These are phyloP conservation scores for Peromyscus leucopus DNA, from an alignment of 2,113 vertebrate species.

Conservation along the genomic window DNA sequence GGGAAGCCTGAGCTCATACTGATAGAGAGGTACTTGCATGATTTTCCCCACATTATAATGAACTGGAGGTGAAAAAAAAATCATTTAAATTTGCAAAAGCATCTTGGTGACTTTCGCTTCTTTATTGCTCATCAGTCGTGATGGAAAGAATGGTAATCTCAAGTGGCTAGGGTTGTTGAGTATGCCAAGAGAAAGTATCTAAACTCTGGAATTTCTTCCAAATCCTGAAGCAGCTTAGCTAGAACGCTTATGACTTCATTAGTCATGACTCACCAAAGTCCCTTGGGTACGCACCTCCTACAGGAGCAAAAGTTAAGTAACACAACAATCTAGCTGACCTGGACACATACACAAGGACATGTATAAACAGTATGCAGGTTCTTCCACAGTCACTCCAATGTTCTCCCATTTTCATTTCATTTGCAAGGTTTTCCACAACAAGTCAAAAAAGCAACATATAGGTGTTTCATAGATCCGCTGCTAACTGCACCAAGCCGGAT, in stretches of 20 bases:
- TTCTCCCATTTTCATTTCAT: neutral
- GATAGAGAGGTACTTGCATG: neutral
- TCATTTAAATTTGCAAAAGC: neutral
- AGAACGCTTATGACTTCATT: neutral
- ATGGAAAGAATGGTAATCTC: neutral
- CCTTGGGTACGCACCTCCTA: neutral
- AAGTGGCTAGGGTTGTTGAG: neutral
- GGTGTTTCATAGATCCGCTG: slow-evolving; percentile 67
- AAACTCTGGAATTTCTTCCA: neutral
- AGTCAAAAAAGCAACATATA: slow-evolving; percentile 65
- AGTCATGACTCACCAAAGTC: neutral
- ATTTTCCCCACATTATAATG: neutral
- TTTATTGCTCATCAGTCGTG: neutral
- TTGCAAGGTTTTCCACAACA: slow-evolving; percentile 20
- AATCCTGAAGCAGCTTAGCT: neutral
- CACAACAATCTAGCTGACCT: neutral
- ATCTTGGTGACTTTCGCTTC: slow-evolving; percentile 11
- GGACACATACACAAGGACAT: neutral
- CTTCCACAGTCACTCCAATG: neutral
- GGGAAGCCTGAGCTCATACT: neutral
- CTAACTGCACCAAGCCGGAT: slow-evolving; percentile 49
- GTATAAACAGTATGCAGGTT: neutral
- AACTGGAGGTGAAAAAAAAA: neutral
- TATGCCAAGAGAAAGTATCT: neutral
- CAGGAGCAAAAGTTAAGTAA: slow-evolving; percentile 19